Conservation (phyloP, 2,113 vertebrate species). For the Accipiter cooperii region DNA sequence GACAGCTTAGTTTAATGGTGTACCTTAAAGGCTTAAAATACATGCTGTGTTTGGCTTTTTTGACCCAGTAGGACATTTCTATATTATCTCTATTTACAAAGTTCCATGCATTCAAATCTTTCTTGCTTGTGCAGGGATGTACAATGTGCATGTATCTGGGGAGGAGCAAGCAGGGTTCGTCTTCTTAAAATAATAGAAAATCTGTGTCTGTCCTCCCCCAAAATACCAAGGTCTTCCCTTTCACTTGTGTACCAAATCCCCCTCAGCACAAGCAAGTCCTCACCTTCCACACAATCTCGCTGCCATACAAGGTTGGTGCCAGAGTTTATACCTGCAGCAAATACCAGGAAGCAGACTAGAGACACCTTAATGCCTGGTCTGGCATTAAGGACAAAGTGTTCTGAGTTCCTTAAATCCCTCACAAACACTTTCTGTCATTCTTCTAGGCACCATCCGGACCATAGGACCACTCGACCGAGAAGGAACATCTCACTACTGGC, state of each 20-base stretch:
- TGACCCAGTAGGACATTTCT: not conserved
- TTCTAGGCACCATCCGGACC: constrained; percentile 83
- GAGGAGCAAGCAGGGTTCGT: not conserved
- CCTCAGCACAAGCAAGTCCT: not conserved
- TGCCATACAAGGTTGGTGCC: not conserved
- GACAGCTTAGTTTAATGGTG: not conserved
- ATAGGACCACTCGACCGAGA: constrained; percentile 82
- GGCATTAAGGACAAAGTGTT: not conserved
- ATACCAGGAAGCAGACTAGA: not conserved
- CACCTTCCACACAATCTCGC: not conserved
- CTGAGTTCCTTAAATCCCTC: not conserved
- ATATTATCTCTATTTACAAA: not conserved
- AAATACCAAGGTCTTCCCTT: not conserved
- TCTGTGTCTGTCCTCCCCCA: not conserved
- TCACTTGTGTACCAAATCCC: not conserved
- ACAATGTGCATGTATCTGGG: not conserved
- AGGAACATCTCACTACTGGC: constrained; percentile 82
- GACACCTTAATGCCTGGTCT: not conserved
- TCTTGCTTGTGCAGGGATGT: not conserved
- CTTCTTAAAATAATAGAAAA: not conserved
- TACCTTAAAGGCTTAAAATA: not conserved
- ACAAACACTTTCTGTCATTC: not conserved
- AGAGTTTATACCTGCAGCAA: not conserved
- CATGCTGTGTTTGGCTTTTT: not conserved
- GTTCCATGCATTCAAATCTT: not conserved